A percentile compares a stretch with the other conserved stretches of the same genome.
These are phyloP conservation scores for Enteromius paludinosus DNA, from an alignment of 2,797 vertebrate genomes.

Conservation along the genomic window DNA sequence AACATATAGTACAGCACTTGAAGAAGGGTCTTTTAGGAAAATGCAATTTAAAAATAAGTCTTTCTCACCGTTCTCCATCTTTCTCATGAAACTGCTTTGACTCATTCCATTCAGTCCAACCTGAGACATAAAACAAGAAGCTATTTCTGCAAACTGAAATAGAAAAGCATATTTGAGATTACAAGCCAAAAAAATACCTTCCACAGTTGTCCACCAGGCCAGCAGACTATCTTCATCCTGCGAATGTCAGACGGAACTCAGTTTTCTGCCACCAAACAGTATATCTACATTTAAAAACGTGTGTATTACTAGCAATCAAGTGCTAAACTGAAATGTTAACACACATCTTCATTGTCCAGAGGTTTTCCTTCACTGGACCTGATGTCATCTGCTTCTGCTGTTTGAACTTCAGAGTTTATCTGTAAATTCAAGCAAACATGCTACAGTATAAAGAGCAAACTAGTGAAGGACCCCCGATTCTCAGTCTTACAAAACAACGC, in stretches of 20 bases:
- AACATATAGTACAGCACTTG: background rate
- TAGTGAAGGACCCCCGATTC: background rate
- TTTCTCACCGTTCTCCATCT: conserved; percentile 72
- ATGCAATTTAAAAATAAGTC: background rate
- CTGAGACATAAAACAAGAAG: conserved; percentile 61
- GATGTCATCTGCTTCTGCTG: conserved; percentile 60
- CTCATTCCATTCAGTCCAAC: conserved; percentile 78
- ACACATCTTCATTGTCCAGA: conserved; percentile 68
- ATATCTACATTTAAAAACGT: background rate
- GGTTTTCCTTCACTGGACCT: conserved; percentile 48
- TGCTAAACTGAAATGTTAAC: background rate
- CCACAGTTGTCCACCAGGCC: conserved; percentile 59
- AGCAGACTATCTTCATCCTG: conserved; percentile 58
- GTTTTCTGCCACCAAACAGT: background rate
- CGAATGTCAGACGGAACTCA: background rate
- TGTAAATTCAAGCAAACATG: conserved; percentile 23
- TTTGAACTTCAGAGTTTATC: conserved; percentile 61
- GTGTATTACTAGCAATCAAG: background rate
- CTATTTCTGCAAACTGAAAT: background rate
- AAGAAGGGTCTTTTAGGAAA: background rate
- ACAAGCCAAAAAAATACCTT: conserved; percentile 51
- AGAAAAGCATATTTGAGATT: background rate
- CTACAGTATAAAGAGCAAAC: background rate
- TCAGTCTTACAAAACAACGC: background rate
- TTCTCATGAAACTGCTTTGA: conserved; percentile 61